phyloP scores from a whole-genome alignment of 2,888 invertebrate genomes.

The Unio pictorum region DNA sequence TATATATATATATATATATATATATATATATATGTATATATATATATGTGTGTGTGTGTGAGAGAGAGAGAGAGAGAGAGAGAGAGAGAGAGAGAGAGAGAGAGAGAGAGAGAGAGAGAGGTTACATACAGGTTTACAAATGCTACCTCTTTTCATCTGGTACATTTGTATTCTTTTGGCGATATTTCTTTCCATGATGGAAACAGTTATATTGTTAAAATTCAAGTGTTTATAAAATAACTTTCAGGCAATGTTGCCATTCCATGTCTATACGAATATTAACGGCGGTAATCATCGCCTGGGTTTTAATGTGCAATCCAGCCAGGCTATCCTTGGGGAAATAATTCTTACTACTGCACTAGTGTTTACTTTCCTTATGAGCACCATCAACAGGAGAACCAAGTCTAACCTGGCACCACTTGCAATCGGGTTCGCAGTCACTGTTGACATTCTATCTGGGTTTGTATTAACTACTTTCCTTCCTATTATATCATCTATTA shows the following conservation, averaged over 20 bases:
- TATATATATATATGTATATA: too few relatives aligned
- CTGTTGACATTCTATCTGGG: conserved; percentile 67
- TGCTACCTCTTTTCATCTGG: too few relatives aligned
- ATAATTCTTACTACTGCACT: conserved; percentile 46
- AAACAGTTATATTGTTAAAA: not conserved
- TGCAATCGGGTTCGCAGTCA: conserved; percentile 67
- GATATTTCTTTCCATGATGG: not conserved
- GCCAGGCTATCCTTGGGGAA: conserved; percentile 41
- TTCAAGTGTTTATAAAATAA: not conserved
- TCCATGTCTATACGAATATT: conserved; percentile 6
- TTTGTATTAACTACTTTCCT: conserved; percentile 8
- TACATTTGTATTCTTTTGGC: too few relatives aligned
- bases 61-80: too few relatives aligned
- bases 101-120: too few relatives aligned
- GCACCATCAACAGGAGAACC: conserved; percentile 63
- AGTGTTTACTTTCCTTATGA: conserved; percentile 64
- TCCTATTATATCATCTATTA: too few relatives aligned
- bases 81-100: too few relatives aligned
- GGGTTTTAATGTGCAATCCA: conserved; percentile 11
- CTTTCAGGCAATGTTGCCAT: conserved; percentile 18
- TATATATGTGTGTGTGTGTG: too few relatives aligned
- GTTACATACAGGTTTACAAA: too few relatives aligned
- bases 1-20: too few relatives aligned
- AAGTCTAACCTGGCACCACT: conserved; percentile 59
- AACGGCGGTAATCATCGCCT: conserved; percentile 13